These are phyloP conservation scores for Drosophila leontia DNA, from an alignment of 1,140 invertebrate species.

Conservation along the genomic window DNA sequence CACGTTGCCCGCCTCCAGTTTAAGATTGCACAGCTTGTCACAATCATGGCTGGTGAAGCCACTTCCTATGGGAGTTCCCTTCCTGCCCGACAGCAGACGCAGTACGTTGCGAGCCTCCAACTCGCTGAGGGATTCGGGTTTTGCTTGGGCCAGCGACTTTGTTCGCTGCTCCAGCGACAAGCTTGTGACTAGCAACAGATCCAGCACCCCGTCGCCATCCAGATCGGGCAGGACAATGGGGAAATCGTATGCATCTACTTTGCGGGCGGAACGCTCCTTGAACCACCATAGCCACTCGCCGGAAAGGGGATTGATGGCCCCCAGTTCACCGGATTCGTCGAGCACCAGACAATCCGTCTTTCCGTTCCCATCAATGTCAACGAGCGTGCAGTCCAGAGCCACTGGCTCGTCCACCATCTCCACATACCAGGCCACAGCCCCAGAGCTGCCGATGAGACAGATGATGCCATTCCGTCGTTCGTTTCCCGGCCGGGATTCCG, in stretches of 20 bases:
- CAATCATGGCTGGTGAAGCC: conserved; percentile 86
- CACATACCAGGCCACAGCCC: conserved; percentile 88
- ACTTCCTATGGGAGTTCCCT: conserved; percentile 86
- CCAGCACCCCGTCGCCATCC: conserved; percentile 89
- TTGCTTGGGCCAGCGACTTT: conserved; percentile 54
- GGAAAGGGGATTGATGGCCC: conserved; percentile 89
- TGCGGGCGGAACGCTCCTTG: conserved; percentile 86
- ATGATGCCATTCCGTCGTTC: conserved; percentile 86
- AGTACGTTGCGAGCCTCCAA: conserved; percentile 87
- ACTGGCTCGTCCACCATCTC: conserved; percentile 88
- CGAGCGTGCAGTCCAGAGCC: conserved; percentile 89
- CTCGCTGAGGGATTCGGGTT: conserved; percentile 32
- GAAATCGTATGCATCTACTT: conserved; percentile 87
- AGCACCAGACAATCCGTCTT: conserved; percentile 90
- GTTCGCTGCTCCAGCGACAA: conserved; percentile 66
- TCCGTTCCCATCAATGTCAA: conserved; percentile 90
- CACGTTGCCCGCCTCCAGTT: conserved; percentile 76
- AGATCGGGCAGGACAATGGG: conserved; percentile 90
- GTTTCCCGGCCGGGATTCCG: conserved; percentile 85
- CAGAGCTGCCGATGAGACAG: conserved; percentile 87
- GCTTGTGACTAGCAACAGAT: conserved; percentile 88
- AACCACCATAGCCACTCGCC: conserved; percentile 88
- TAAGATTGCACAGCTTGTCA: conserved; percentile 84
- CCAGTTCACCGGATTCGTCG: conserved; percentile 88
- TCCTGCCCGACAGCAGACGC: conserved; percentile 88